phyloP scores from a whole-genome alignment of 2,797 vertebrate species.

The Fistularia commersonii region DNA sequence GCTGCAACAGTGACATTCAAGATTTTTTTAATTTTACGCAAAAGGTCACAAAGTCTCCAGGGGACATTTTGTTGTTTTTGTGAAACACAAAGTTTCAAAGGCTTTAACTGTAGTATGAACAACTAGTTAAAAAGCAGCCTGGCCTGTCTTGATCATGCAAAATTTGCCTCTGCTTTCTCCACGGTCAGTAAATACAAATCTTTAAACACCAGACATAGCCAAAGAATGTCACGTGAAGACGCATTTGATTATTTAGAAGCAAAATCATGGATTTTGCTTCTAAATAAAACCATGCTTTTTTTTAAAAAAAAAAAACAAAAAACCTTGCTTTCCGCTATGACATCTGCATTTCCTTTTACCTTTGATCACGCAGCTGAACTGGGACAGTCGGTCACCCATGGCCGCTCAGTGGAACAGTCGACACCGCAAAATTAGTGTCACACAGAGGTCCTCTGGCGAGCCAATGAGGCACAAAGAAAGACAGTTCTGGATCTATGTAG shows the following conservation, averaged over 20 bases:
- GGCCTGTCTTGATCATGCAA: constrained; percentile 33
- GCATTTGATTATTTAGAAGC: constrained; percentile 10
- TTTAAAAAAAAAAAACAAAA: constrained; percentile 5
- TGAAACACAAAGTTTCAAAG: constrained; percentile 34
- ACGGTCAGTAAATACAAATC: constrained; percentile 7
- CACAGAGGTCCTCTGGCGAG: constrained; percentile 79
- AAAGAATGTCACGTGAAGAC: constrained; percentile 10
- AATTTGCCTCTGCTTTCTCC: constrained; percentile 18
- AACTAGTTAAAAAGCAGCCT: constrained; percentile 26
- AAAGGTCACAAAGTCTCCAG: constrained; percentile 36
- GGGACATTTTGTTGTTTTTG: constrained; percentile 26
- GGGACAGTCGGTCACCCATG: constrained; percentile 83
- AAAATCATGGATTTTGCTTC: constrained; percentile 2
- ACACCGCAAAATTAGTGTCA: constrained; percentile 79
- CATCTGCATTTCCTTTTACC: constrained; percentile 29
- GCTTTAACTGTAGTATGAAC: constrained; percentile 28
- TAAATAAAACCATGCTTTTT: constrained; percentile 1
- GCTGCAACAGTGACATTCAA: constrained; percentile 27
- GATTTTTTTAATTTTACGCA: constrained; percentile 38
- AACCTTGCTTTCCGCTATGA: constrained; percentile 3
- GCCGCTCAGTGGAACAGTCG: constrained; percentile 80
- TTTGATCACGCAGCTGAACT: constrained; percentile 67
- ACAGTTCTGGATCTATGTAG: constrained; percentile 76
- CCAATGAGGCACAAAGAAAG: constrained; percentile 81
- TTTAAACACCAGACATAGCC: constrained; percentile 9